Percentiles rank a stretch among this genome's conserved stretches.
Conservation (phyloP, 2,797 vertebrate genomes). For the Pangasius sanitwongsei region DNA sequence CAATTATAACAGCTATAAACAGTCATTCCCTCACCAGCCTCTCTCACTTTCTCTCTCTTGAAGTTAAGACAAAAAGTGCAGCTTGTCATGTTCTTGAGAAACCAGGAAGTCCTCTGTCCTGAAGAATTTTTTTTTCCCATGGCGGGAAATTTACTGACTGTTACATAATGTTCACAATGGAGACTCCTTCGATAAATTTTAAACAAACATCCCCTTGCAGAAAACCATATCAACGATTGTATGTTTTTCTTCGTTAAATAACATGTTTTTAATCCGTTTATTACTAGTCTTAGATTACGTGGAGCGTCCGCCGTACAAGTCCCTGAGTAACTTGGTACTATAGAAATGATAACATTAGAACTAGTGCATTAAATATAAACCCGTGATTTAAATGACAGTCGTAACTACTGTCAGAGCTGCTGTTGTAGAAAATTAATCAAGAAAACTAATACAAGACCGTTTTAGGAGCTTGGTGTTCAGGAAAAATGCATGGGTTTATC, state of each 20-base stretch:
- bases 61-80: background rate
- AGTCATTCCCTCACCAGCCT: background rate
- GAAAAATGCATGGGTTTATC: too few species aligned
- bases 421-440: background rate
- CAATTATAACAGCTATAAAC: background rate
- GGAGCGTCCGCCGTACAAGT: background rate
- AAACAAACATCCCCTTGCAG: background rate
- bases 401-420: background rate
- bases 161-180: background rate
- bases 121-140: background rate
- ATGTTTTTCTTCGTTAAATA: background rate
- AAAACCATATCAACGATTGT: background rate
- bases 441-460: background rate
- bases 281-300: background rate
- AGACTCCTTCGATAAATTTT: background rate
- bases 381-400: background rate
- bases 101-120: background rate
- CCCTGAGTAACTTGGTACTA: background rate
- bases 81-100: background rate
- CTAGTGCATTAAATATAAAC: background rate
- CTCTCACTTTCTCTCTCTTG: background rate
- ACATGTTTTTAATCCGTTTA: background rate
- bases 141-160: background rate
- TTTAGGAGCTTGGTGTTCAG: background rate
- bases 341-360: background rate